Conservation (phyloP, 2,113 vertebrate species). For the Chitala chitala region DNA sequence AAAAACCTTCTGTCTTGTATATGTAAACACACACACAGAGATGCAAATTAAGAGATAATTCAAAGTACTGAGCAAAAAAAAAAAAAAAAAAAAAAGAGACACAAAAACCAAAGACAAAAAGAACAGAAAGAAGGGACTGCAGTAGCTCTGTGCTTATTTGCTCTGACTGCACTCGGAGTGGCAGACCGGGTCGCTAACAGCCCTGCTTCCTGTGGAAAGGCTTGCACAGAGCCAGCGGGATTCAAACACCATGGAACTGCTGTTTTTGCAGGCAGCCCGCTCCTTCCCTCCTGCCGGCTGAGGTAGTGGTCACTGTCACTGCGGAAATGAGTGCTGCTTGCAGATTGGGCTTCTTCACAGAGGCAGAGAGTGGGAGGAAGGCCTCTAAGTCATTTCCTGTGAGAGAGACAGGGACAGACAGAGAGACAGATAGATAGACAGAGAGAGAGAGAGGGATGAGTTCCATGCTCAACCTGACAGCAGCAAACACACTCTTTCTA, state of each 20-base stretch:
- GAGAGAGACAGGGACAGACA: conserved; percentile 47
- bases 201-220: conserved; percentile 59
- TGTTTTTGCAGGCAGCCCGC: conserved; percentile 64
- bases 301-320: conserved; percentile 85
- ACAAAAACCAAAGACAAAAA: conserved; percentile 16
- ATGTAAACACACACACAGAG: conserved; percentile 38
- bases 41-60: conserved; percentile 50
- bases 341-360: conserved; percentile 72
- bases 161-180: conserved; percentile 23
- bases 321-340: conserved; percentile 76
- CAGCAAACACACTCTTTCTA: not conserved
- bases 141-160: conserved; percentile 55
- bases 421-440: conserved; percentile 46
- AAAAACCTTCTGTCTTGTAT: conserved; percentile 23
- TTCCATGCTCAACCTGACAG: conserved; percentile 24
- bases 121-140: conserved; percentile 43
- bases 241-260: conserved; percentile 51
- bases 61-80: conserved; percentile 47
- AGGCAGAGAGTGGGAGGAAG: conserved; percentile 83
- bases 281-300: conserved; percentile 69
- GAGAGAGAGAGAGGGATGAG: conserved; percentile 43
- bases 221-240: conserved; percentile 26
- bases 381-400: conserved; percentile 97
- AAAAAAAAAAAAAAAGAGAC: conserved; percentile 44
- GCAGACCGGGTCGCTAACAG: too few species aligned